Percentiles rank a stretch among this genome's conserved stretches.
Conservation (phyloP, 2,797 vertebrate genomes). For the Enoplosus armatus region DNA sequence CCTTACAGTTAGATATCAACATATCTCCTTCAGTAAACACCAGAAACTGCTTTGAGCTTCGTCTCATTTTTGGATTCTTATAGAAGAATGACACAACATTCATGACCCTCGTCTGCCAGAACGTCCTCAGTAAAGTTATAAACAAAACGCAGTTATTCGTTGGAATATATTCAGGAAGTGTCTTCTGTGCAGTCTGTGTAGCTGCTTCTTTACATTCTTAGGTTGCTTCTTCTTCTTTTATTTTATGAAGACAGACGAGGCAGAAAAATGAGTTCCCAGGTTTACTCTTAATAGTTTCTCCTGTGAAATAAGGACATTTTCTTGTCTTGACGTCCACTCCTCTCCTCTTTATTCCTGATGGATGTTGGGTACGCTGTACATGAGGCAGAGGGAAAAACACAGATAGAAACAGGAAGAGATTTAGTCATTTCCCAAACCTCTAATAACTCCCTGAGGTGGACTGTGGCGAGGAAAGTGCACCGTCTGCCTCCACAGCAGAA, state of each 20-base stretch:
- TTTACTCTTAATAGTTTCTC: background rate
- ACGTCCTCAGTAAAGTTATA: background rate
- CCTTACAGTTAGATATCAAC: background rate
- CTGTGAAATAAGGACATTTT: background rate
- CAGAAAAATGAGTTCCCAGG: background rate
- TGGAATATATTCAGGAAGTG: background rate
- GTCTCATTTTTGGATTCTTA: background rate
- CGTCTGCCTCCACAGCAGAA: conserved; percentile 49
- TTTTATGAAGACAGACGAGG: background rate
- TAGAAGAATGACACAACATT: background rate
- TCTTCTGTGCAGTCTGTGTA: background rate
- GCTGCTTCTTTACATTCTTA: background rate
- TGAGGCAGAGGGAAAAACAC: background rate
- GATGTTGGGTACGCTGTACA: background rate
- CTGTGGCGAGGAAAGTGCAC: conserved; percentile 31
- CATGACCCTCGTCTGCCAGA: background rate
- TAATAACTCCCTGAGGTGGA: conserved; percentile 61
- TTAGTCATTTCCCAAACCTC: conserved; percentile 35
- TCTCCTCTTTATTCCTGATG: background rate
- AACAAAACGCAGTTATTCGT: background rate
- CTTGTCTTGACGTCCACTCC: background rate
- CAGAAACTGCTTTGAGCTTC: background rate
- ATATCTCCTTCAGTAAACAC: background rate
- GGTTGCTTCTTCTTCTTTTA: background rate
- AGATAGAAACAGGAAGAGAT: conserved; percentile 27